Conservation (phyloP, 2,113 vertebrate genomes). For the Scortum barcoo region DNA sequence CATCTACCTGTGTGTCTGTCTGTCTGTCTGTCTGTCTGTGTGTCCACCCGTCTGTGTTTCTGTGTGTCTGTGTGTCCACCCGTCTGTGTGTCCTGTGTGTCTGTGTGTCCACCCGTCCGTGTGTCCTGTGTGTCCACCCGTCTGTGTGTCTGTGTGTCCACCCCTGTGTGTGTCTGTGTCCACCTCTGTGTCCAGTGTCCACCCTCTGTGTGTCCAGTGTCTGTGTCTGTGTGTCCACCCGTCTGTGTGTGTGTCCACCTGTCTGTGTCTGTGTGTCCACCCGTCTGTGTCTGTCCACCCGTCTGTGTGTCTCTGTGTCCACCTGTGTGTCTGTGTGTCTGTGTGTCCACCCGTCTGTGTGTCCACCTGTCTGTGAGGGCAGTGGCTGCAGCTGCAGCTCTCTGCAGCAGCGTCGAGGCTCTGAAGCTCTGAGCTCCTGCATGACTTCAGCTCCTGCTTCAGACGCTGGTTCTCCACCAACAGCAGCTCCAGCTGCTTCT, state of each 20-base stretch:
- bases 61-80: no score
- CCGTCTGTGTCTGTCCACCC: conserved; percentile 63
- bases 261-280: conserved; percentile 57
- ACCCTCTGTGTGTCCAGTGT: no score
- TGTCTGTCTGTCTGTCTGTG: no score
- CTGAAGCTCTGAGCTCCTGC: conserved; percentile 83
- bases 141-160: no score
- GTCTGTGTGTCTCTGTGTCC: conserved; percentile 72
- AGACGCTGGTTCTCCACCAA: conserved; percentile 91
- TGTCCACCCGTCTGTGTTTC: neutral
- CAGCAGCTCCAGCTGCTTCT: conserved; percentile 95
- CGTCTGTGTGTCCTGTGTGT: no score
- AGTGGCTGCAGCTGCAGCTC: conserved; percentile 71
- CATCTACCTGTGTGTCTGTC: no score
- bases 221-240: neutral
- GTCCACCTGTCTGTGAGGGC: conserved; percentile 87
- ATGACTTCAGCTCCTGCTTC: conserved; percentile 89
- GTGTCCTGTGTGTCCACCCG: conserved; percentile 85
- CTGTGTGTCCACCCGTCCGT: conserved; percentile 83
- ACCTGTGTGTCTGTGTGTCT: neutral
- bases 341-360: no score
- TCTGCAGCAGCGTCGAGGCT: conserved; percentile 63
- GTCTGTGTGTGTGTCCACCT: neutral
- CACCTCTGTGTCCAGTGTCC: no score
- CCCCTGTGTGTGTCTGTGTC: neutral